Percentiles rank a stretch among this genome's conserved stretches.
These are phyloP conservation scores for Bettongia penicillata DNA, from an alignment of 2,113 vertebrate genomes.

Conservation along the genomic window DNA sequence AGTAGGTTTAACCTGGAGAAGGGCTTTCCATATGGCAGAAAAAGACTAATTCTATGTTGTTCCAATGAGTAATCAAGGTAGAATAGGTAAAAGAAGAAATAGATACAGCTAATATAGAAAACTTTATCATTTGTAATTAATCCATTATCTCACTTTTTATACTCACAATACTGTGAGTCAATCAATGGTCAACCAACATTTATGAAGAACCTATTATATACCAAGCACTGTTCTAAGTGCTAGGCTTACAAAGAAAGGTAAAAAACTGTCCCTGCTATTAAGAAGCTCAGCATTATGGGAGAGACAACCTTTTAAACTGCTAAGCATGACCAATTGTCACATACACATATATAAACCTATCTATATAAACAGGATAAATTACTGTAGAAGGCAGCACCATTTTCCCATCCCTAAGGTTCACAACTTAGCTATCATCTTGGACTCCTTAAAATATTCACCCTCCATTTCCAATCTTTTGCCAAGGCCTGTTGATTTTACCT, in stretches of 20 bases:
- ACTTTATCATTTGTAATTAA: neutral
- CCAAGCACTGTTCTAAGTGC: neutral
- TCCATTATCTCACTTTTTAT: neutral
- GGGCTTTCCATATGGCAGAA: neutral
- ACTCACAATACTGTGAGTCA: neutral
- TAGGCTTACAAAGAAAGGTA: neutral
- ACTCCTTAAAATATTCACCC: too few relatives aligned
- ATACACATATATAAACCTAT: neutral
- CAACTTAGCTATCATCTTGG: too few relatives aligned
- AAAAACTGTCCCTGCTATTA: neutral
- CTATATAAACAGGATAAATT: neutral
- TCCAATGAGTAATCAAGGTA: neutral
- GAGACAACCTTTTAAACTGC: neutral
- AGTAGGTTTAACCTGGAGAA: neutral
- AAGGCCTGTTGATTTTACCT: too few relatives aligned
- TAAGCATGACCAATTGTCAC: neutral
- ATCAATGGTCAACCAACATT: neutral
- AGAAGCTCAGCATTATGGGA: neutral
- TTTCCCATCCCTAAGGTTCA: too few relatives aligned
- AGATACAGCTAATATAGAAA: neutral
- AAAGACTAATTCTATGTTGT: neutral
- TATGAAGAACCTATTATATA: neutral
- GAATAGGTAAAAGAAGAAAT: neutral
- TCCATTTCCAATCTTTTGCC: too few relatives aligned
- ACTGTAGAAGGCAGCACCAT: too few relatives aligned